phyloP scores from a whole-genome alignment of 2,113 vertebrate species.

The Cephalopterus ornatus region DNA sequence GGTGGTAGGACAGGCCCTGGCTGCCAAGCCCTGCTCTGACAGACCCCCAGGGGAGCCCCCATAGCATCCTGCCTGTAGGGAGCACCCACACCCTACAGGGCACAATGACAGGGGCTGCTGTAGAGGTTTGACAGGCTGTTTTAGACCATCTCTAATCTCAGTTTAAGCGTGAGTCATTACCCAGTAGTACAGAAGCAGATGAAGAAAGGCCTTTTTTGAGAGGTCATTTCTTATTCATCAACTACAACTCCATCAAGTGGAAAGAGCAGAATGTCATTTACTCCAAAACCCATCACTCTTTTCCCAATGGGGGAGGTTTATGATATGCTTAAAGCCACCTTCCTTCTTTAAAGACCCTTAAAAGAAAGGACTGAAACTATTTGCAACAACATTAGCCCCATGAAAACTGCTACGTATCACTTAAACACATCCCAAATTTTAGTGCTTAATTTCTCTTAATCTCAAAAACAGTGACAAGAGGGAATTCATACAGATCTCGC shows the following conservation, averaged over 20 bases:
- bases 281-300: neutral
- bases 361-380: neutral
- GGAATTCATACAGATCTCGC: neutral
- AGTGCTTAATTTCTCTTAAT: neutral
- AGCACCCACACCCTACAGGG: neutral
- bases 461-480: neutral
- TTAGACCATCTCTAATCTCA: neutral
- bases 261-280: neutral
- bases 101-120: neutral
- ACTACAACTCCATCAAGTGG: neutral
- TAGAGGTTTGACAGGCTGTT: neutral
- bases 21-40: neutral
- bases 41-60: neutral
- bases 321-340: neutral
- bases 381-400: neutral
- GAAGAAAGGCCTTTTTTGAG: neutral
- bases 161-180: neutral
- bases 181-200: neutral
- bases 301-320: neutral
- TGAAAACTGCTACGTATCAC: neutral
- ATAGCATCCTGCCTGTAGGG: too few species aligned
- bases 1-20: neutral
- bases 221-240: constrained; percentile 9
- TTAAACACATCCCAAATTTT: neutral
- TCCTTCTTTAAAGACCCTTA: neutral